Evolutionary conservation across 1,140 invertebrate genomes (phyloP).

Genomic region (Trinorchestia longiramus): DNA sequence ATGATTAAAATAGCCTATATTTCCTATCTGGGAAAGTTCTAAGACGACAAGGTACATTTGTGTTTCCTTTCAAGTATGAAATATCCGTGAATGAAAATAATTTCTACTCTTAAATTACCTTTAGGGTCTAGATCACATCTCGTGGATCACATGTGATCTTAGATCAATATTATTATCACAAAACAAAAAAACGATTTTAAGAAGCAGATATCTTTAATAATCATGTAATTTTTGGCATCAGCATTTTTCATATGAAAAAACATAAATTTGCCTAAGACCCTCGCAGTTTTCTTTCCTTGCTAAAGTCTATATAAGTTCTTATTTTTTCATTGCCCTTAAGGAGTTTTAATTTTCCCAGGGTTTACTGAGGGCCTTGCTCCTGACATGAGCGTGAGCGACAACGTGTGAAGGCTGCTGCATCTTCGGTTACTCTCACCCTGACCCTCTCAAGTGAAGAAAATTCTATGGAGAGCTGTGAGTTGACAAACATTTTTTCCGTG

Average conservation of each 20-base stretch:
- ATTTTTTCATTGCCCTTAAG: background rate
- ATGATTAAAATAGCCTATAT: too few relatives aligned
- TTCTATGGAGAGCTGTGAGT: background rate
- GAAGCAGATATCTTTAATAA: too few relatives aligned
- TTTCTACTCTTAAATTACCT: too few relatives aligned
- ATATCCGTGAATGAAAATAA: too few relatives aligned
- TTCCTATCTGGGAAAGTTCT: too few relatives aligned
- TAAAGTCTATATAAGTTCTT: background rate
- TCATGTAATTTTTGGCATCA: background rate
- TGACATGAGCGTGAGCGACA: background rate
- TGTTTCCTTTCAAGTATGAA: too few relatives aligned
- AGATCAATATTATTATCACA: too few relatives aligned
- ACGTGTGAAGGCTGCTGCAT: background rate
- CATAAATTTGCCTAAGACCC: background rate
- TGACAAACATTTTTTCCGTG: background rate
- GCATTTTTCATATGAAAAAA: background rate
- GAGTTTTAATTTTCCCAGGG: background rate
- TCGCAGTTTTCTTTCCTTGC: background rate
- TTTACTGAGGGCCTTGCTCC: background rate
- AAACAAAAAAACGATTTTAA: too few relatives aligned
- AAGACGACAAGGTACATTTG: too few relatives aligned
- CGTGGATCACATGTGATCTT: too few relatives aligned
- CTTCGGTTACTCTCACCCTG: constrained; percentile 14
- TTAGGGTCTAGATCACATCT: too few relatives aligned
- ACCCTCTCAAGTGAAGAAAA: background rate